Base-by-base conservation (phyloP, 2,888 invertebrate species). In the Mamestra brassicae region DNA sequence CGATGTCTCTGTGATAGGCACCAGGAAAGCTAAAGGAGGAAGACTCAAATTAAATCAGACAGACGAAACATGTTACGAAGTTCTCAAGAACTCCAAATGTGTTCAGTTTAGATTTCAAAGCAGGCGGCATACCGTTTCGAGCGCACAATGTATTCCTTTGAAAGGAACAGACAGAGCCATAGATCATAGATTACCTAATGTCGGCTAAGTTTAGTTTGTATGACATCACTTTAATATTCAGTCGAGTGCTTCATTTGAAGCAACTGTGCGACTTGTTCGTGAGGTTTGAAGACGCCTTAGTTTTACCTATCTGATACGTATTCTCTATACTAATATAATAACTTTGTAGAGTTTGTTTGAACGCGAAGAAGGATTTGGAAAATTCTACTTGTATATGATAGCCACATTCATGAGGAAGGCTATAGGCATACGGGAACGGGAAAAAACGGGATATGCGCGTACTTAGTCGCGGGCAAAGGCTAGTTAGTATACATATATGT, bases 141-240 rank as follows among this genome's bases (percentile, higher is more conserved):
- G 15, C 13, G 17, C 13, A 76, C 76, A 76, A 75, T 54, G 68
- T 61, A n/a, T 45, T 47, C 38, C 34, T 67, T 67, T 76, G 60
- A 15, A 26, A 60, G 11, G 34, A 13, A 61, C 15, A 61, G 34
- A 54, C 50, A 13, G 64, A 3, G 75, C 60, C 62, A 47, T 62
- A 62, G 50, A 76, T 76, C 47, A 15, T 4, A 77, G 63, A 60
- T 76, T 15, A 78, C 6, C 38, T 38, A 77, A 17, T 55, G 55
- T 36, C 11, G 54, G 3, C 52, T 58, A 47, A 15, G 50, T 70
- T 62, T 63, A 54, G 70, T 64, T 26, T 0, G 15, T 10, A 63
- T 76, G 70, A 78, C 76, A 58, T 78, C 78, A 78, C 52, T 26
- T 26, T 7, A 7, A n/a, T 34, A 15, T 15, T 50, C 45, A 63